A percentile compares a stretch with the other conserved stretches of the same genome.
Evolutionary conservation across 2,797 vertebrate species (phyloP).

Genomic region (Mormyrops boulengeri): DNA sequence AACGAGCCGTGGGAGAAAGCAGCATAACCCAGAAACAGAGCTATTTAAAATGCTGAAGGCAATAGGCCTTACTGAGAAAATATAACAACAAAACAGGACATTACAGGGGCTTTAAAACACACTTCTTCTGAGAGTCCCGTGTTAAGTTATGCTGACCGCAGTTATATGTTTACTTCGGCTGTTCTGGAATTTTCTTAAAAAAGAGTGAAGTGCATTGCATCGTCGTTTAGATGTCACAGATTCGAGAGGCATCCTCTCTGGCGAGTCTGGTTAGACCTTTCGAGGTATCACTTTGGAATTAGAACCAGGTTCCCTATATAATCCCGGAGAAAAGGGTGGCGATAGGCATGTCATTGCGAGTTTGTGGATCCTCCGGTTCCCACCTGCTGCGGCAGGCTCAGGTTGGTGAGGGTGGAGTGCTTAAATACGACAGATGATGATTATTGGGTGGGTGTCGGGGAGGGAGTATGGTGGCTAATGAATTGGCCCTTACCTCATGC

Average conservation of each 20-base stretch:
- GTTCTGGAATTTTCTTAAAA: not conserved
- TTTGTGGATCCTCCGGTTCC: not conserved
- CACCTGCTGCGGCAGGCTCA: not conserved
- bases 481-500: slow-evolving; percentile 5
- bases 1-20: slow-evolving; percentile 16
- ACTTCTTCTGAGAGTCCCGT: not conserved
- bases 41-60: slow-evolving; percentile 38
- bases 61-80: slow-evolving; percentile 57
- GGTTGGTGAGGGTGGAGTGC: not conserved
- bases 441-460: not conserved
- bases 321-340: not conserved
- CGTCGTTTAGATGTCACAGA: not conserved
- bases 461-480: not conserved
- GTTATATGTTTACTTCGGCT: not conserved
- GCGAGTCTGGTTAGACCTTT: not conserved
- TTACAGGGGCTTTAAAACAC: slow-evolving; percentile 3
- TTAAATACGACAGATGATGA: not conserved
- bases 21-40: slow-evolving; percentile 1
- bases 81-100: slow-evolving; percentile 23
- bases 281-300: not conserved
- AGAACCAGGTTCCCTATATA: not conserved
- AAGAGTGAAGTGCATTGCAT: not conserved
- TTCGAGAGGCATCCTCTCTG: not conserved
- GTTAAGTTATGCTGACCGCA: not conserved
- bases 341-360: not conserved